Evolutionary conservation across 2,888 invertebrate species (phyloP).

Genomic region (Euplagia quadripunctaria): DNA sequence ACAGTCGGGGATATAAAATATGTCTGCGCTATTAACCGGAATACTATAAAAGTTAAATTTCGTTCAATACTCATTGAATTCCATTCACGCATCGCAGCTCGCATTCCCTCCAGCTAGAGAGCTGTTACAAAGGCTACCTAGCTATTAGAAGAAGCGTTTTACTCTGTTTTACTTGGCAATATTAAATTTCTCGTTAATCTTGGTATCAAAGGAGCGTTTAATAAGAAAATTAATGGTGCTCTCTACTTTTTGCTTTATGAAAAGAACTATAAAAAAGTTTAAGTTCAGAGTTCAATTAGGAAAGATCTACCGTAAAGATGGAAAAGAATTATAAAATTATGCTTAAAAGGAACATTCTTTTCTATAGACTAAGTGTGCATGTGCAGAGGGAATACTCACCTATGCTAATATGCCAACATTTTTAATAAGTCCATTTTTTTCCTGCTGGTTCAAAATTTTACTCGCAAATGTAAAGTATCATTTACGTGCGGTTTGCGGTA

Average conservation of each 20-base stretch:
- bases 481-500: background rate
- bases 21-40: background rate
- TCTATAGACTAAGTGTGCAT: background rate
- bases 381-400: background rate
- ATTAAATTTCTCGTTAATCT: slow-evolving; percentile 43
- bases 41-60: background rate
- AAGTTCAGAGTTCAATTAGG: slow-evolving; percentile 13
- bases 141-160: slow-evolving; percentile 15
- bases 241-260: slow-evolving; percentile 20
- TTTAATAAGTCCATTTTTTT: no score
- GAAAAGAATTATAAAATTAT: background rate
- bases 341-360: background rate
- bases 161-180: slow-evolving; percentile 26
- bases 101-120: slow-evolving; percentile 4
- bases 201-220: slow-evolving; percentile 33
- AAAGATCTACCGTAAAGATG: background rate
- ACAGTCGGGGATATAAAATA: background rate
- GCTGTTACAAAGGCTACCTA: slow-evolving; percentile 14
- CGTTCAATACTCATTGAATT: slow-evolving; percentile 9
- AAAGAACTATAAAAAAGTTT: slow-evolving; percentile 33
- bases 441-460: background rate
- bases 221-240: slow-evolving; percentile 40
- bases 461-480: background rate
- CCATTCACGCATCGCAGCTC: slow-evolving; percentile 14
- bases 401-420: no score